Evolutionary conservation across 2,888 invertebrate genomes (phyloP).

Genomic region (Trachelus iudaicus): DNA sequence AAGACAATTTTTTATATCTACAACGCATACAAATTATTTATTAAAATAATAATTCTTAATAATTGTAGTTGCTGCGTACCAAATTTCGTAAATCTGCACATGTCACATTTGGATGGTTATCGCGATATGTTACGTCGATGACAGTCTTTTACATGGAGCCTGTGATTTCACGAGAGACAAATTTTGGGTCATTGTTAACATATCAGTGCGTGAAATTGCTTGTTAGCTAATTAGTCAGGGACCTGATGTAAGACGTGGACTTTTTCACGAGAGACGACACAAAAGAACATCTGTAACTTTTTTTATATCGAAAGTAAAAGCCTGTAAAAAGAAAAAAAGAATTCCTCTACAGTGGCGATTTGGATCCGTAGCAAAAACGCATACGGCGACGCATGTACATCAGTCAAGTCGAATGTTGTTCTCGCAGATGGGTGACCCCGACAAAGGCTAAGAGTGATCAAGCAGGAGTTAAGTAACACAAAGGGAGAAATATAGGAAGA

Average conservation of each 20-base stretch:
- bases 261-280: background rate
- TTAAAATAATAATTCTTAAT: background rate
- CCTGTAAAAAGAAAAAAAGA: background rate
- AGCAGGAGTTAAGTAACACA: background rate
- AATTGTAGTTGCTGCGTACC: background rate
- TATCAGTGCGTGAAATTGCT: background rate
- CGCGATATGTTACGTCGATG: background rate
- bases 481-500: conserved; percentile 3
- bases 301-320: background rate
- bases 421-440: background rate
- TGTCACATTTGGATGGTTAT: background rate
- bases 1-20: background rate
- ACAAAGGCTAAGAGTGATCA: background rate
- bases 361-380: conserved; percentile 15
- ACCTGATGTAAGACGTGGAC: background rate
- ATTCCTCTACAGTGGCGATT: background rate
- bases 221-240: background rate
- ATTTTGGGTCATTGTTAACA: background rate
- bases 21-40: background rate
- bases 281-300: background rate
- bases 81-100: background rate
- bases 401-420: background rate
- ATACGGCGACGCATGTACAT: conserved; percentile 21
- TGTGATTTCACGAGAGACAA: background rate
- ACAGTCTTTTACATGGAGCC: background rate